Evolutionary conservation across 2,888 invertebrate species (phyloP), one percentile per base, ranked within the genome.

Genomic region (Hydrotaea cyrtoneurina): DNA sequence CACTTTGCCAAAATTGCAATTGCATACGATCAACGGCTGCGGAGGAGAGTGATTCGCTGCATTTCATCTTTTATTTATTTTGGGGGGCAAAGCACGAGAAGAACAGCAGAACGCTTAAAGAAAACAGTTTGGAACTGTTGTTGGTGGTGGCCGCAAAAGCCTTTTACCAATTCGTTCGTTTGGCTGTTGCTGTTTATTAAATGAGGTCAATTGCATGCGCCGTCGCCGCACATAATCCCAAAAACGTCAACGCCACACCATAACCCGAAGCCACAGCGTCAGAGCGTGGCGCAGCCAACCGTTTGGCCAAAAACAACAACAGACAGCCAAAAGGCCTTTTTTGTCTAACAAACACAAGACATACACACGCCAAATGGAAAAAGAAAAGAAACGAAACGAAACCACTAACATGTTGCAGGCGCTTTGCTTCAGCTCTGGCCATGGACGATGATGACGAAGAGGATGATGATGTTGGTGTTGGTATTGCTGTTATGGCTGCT

Each of bases 181-280:
- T 55, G 2, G 50, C 39, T 19, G 46, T 2, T 82, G 53, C 43
- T 72, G 15, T 78, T 77, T 73, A 59, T 76, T 77, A 85, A 85
- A 85, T 85, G 82, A 79, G 85, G 85, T 82, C 82, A 85, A 85
- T 78, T 85, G 85, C 80, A 80, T 80, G 80, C 57, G 85, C 85
- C 66, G 85, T 31, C 80, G n/a, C 50, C 36, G 64, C 64, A 53
- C 36, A 66, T 39, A 64, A 53, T 36, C 64, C 64, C 53, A 62
- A 77, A 79, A 80, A 82, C 79, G 55, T 74, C 62, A 72, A 59
- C 46, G 71, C 19, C 43, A 46, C 72, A 59, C 23, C 66, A 50
- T 64, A 69, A 43, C 59, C 59, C n/a, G 21, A n/a, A 43, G 26
- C 50, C n/a, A 46, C 10, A 53, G 17, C 57, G 57, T 53, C 71